phyloP scores from a whole-genome alignment of 2,797 vertebrate species.

The Enteromius viviparus region DNA sequence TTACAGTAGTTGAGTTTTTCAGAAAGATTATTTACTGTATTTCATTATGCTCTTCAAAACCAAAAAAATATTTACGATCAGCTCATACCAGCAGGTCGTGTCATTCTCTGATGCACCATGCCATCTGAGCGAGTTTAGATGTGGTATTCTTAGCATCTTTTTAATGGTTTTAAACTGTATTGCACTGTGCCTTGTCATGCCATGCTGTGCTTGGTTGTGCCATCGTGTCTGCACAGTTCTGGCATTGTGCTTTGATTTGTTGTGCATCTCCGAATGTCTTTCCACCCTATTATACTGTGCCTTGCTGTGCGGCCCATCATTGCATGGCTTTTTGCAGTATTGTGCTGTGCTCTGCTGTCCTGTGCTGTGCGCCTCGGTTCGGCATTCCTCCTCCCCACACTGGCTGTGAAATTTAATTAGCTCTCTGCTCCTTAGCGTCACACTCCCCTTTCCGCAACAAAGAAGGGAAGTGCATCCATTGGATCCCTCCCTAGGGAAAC shows the following conservation, averaged over 20 bases:
- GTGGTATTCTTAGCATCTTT: constrained; percentile 16
- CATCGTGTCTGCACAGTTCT: constrained; percentile 21
- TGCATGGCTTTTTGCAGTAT: constrained; percentile 44
- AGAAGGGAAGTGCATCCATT: constrained; percentile 83
- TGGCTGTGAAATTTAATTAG: constrained; percentile 87
- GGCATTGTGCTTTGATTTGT: constrained; percentile 46
- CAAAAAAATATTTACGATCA: background rate
- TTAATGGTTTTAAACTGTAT: constrained; percentile 34
- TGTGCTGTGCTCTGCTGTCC: constrained; percentile 46
- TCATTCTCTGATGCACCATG: background rate
- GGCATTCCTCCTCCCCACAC: constrained; percentile 63
- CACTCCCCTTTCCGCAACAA: constrained; percentile 75
- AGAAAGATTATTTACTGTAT: background rate
- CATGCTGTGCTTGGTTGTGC: constrained; percentile 13
- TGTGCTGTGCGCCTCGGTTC: constrained; percentile 52
- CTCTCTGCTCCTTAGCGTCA: constrained; percentile 72
- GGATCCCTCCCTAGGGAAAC: constrained; percentile 84
- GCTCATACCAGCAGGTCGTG: background rate
- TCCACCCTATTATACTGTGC: constrained; percentile 32
- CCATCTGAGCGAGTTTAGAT: constrained; percentile 4
- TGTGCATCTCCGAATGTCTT: constrained; percentile 34
- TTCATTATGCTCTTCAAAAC: background rate
- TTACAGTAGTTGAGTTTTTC: background rate
- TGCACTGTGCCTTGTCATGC: constrained; percentile 7
- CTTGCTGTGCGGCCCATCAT: constrained; percentile 40